Evolutionary conservation across 1,140 invertebrate genomes (phyloP), one percentile per base, ranked within the genome.

Genomic region (Harpegnathos saltator): DNA sequence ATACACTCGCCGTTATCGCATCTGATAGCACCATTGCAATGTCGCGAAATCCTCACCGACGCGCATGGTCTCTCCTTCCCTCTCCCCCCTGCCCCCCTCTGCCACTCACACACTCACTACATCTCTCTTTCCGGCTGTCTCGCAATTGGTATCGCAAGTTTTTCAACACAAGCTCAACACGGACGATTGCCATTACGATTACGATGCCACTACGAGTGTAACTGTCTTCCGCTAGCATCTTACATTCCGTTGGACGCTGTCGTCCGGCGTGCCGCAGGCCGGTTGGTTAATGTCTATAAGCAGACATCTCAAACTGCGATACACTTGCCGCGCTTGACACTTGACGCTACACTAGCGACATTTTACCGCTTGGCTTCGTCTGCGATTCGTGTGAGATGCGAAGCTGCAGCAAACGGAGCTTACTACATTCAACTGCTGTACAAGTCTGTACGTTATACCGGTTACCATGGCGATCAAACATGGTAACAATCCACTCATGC

Each of bases 401-500:
- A n/a, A n/a, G n/a, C n/a, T n/a, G n/a, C n/a, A n/a, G 38, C 38
- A 9, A 44, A 44, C 38, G 38, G 17, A 48, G 0, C 33, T 66
- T 33, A 29, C 29, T 9, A 33, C 7, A 33, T 44, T 44, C 38
- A 44, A 44, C 38, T 9, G 33, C 33, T 3, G 1, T 33, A 33
- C 33, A 1, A 44, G 38, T 0, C 38, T 9, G 3, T n/a, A n/a
- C n/a, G n/a, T n/a, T n/a, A 44, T 44, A 44, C 14, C 17, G 17
- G 66, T 69, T 69, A 33, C 66, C 48, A 69, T 54, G 66, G 26
- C 11, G 12, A 54, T 69, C 0, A 1, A 69, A 69, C 17, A 7
- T 9, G 9, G 52, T 19, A 69, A 69, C 50, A 69, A 14, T 69
- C 11, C 38, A 7, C 38, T 44, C 38, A 7, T 44, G 4, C 38